These are phyloP conservation scores for Dallia pectoralis DNA, from an alignment of 2,797 vertebrate genomes.

Conservation along the genomic window DNA sequence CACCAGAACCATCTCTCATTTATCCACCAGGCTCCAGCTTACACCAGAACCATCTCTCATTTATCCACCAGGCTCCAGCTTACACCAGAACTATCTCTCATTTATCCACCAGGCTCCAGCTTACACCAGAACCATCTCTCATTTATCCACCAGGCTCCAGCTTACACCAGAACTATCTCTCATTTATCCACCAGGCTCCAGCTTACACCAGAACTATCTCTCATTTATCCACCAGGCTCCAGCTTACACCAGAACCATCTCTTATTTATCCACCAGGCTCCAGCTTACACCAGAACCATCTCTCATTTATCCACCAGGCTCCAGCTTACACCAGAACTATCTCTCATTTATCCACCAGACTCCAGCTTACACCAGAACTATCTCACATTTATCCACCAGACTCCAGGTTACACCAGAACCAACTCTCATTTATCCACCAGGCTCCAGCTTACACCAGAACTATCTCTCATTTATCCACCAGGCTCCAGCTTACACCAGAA, in stretches of 20 bases:
- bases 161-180: too few relatives aligned
- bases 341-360: background rate
- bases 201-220: too few relatives aligned
- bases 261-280: background rate
- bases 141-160: background rate
- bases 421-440: constrained; percentile 1
- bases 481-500: too few relatives aligned
- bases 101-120: background rate
- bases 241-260: too few relatives aligned
- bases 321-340: too few relatives aligned
- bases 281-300: too few relatives aligned
- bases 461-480: constrained; percentile 5
- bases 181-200: background rate
- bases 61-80: background rate
- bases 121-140: too few relatives aligned
- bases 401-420: too few relatives aligned
- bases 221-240: background rate
- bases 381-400: background rate
- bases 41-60: too few relatives aligned
- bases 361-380: too few relatives aligned
- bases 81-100: too few relatives aligned
- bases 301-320: background rate
- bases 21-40: background rate
- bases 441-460: too few relatives aligned
- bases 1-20: constrained; percentile 16